phyloP scores from a whole-genome alignment of 2,113 vertebrate genomes.

The Ovis canadensis region DNA sequence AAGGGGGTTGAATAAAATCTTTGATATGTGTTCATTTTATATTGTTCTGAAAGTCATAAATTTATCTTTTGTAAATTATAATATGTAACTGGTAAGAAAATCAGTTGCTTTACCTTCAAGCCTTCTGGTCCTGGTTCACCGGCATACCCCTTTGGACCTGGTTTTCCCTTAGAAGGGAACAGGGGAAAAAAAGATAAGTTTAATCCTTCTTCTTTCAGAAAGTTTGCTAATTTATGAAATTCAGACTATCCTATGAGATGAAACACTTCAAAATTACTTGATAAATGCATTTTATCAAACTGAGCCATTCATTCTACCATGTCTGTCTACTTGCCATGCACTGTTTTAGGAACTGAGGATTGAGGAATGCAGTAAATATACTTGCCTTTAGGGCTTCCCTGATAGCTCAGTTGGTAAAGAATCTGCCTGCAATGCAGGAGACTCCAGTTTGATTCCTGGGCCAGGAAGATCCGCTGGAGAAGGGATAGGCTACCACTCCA shows the following conservation, averaged over 20 bases:
- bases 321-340: neutral
- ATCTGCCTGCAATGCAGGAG: neutral
- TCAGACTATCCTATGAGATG: neutral
- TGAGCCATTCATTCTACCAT: neutral
- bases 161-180: slow-evolving; percentile 85
- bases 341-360: neutral
- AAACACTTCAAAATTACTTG: neutral
- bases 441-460: neutral
- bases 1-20: neutral
- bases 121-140: slow-evolving; percentile 92
- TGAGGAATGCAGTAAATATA: neutral
- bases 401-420: neutral
- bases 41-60: neutral
- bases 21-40: neutral
- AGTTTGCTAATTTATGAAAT: neutral
- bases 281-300: neutral
- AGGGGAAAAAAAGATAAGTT: neutral
- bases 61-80: slow-evolving; percentile 2
- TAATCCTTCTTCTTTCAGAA: neutral
- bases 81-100: neutral
- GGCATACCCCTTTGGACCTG: slow-evolving; percentile 88
- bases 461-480: neutral
- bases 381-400: neutral
- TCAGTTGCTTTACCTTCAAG: slow-evolving; percentile 81
- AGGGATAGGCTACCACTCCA: neutral